Base-by-base conservation (phyloP, 2,888 invertebrate species). In the Artemia sinica region DNA sequence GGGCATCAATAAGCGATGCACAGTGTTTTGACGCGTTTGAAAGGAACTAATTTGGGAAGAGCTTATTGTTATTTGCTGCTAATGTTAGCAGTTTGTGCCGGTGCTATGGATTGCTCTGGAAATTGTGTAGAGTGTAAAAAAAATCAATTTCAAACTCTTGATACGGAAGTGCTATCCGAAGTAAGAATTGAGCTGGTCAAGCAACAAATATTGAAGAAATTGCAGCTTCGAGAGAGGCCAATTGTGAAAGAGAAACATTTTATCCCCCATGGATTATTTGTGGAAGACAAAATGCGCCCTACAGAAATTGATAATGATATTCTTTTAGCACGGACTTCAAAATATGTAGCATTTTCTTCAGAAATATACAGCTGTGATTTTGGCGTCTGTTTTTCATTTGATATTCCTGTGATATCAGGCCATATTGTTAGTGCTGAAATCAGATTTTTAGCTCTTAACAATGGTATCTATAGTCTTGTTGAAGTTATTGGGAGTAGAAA, bases 151-250 rank as follows among this genome's bases (percentile, higher is more conserved):
- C 28, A 28, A 28, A 28, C 28, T 28, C 28, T 28, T 28, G 28
- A 28, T 28, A 28, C 4, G 2, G 28, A 28, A 14, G 18, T 58
- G 8, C 10, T 58, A 18, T 58, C 58, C n/a, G 58, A 58, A 18
- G 14, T 58, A 58, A 58, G 58, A 58, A 58, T 58, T 18, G 58
- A 58, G 18, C n/a, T 58, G 58, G 18, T 58, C n/a, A 58, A 58
- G 10, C 58, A 58, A 58, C 58, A 10, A 18, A 58, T 58, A 58
- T 58, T 58, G 10, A 10, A 58, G 18, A 58, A 58, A 18, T 18
- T 58, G n/a, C 58, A 58, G 14, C 10, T 58, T n/a, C 18, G 14
- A 8, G 18, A 9, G 8, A n/a, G 58, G 58, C 58, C 58, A 14
- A 58, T 58, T 14, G 14, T 18, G 14, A 58, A 58, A 9, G 58